A percentile compares a stretch with the other conserved stretches of the same genome.
These are phyloP conservation scores for Hymenochirus boettgeri DNA, from an alignment of 2,113 vertebrate genomes.

Conservation along the genomic window DNA sequence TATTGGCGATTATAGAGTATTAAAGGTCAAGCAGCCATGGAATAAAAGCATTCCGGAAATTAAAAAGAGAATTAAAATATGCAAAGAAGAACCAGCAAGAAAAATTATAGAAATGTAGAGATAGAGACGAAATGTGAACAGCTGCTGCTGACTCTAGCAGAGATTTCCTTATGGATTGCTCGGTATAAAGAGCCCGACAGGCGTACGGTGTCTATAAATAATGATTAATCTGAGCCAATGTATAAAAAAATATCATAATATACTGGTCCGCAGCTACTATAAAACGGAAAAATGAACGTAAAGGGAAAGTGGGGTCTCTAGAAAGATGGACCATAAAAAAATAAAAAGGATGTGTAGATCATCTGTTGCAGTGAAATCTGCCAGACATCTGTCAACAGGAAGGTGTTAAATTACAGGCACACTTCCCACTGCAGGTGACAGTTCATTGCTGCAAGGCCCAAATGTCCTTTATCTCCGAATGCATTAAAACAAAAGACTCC, in stretches of 20 bases:
- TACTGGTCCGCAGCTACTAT: too few species aligned
- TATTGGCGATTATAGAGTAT: background rate
- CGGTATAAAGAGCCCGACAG: too few species aligned
- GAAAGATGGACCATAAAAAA: too few species aligned
- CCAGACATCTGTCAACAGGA: constrained; percentile 33
- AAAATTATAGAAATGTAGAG: constrained; percentile 22
- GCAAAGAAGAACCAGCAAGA: background rate
- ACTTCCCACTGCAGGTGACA: constrained; percentile 13
- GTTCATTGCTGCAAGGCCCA: background rate
- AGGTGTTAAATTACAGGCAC: constrained; percentile 2
- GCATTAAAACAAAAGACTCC: constrained; percentile 26
- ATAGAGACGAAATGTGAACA: constrained; percentile 19
- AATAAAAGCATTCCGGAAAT: constrained; percentile 17
- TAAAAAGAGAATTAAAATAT: constrained; percentile 1
- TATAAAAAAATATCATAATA: too few species aligned
- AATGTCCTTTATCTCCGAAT: constrained; percentile 6
- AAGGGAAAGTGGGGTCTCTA: too few species aligned
- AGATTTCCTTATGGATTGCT: constrained; percentile 4
- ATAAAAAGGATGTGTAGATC: too few species aligned
- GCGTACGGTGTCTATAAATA: too few species aligned
- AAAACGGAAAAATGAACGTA: too few species aligned
- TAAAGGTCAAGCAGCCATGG: background rate
- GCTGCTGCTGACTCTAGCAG: background rate
- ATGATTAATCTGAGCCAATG: too few species aligned
- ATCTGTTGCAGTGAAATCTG: background rate